Evolutionary conservation across 2,113 vertebrate genomes (phyloP).

Genomic region (Panthera leo): DNA sequence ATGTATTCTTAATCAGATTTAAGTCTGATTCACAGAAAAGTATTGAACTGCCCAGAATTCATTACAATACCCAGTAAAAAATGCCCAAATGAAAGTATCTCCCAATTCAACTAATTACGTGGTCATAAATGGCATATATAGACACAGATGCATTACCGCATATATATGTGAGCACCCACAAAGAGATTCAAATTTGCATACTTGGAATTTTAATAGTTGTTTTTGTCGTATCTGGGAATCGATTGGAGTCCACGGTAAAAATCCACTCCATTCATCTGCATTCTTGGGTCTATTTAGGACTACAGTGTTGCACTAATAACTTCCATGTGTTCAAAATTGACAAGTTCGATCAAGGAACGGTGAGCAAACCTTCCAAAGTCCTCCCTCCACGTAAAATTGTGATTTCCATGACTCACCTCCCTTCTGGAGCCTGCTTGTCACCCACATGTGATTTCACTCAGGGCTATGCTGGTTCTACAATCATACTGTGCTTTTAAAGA

Average conservation of each 20-base stretch:
- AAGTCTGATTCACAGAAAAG: slow-evolving; percentile 70
- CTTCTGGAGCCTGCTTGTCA: background rate
- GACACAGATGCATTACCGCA: background rate
- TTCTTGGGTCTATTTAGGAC: slow-evolving; percentile 73
- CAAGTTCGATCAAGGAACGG: slow-evolving; percentile 71
- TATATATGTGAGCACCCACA: background rate
- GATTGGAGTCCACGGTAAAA: slow-evolving; percentile 61
- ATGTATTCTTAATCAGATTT: slow-evolving; percentile 73
- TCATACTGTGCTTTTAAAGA: slow-evolving; percentile 18
- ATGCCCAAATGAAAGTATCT: background rate
- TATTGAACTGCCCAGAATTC: background rate
- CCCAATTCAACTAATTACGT: background rate
- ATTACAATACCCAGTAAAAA: slow-evolving; percentile 2
- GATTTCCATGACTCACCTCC: slow-evolving; percentile 46
- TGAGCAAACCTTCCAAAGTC: slow-evolving; percentile 43
- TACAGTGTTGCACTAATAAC: slow-evolving; percentile 76
- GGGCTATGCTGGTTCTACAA: background rate
- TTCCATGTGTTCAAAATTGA: slow-evolving; percentile 82
- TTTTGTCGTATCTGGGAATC: slow-evolving; percentile 30
- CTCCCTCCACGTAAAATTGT: slow-evolving; percentile 47
- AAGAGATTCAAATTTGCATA: background rate
- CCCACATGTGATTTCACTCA: slow-evolving; percentile 54
- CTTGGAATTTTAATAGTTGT: background rate
- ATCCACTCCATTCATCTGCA: slow-evolving; percentile 55
- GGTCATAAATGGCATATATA: background rate